A percentile compares a stretch with the other conserved stretches of the same genome.
phyloP scores from a whole-genome alignment of 2,797 vertebrate genomes.

The Triplophysa yarkandensis region DNA sequence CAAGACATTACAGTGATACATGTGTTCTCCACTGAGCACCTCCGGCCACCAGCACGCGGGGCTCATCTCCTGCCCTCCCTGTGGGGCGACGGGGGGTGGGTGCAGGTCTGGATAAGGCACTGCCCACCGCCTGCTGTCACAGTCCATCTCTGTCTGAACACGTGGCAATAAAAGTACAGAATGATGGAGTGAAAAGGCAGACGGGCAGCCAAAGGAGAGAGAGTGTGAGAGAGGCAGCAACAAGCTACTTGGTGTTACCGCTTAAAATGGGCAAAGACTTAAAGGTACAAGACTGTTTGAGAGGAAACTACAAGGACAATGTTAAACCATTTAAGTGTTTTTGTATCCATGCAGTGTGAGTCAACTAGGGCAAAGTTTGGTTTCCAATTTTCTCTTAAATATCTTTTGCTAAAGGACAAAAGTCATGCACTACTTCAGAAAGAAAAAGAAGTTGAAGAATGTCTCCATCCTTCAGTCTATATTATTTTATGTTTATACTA shows the following conservation, averaged over 20 bases:
- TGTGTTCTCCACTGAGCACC: slow-evolving; percentile 50
- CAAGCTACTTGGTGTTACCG: slow-evolving; percentile 45
- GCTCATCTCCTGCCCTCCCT: slow-evolving; percentile 47
- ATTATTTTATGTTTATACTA: no score
- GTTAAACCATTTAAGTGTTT: no score
- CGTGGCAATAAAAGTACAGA: slow-evolving; percentile 55
- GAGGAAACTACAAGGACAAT: neutral
- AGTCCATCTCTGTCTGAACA: slow-evolving; percentile 60
- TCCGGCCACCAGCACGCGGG: slow-evolving; percentile 55
- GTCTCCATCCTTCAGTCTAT: no score
- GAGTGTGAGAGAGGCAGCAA: slow-evolving; percentile 43
- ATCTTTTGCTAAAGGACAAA: neutral
- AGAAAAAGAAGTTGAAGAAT: no score
- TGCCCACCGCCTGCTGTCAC: slow-evolving; percentile 59
- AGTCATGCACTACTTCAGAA: no score
- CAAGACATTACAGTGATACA: slow-evolving; percentile 66
- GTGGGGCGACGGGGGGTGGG: slow-evolving; percentile 42
- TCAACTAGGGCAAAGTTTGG: no score
- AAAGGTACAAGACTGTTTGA: neutral
- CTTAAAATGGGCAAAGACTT: slow-evolving; percentile 24
- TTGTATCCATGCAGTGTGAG: no score
- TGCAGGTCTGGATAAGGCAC: slow-evolving; percentile 60
- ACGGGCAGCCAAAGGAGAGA: slow-evolving; percentile 41
- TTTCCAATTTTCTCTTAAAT: no score
- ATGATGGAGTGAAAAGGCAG: slow-evolving; percentile 45